Conservation (phyloP, 2,888 invertebrate species). For the Ophonus ardosiacus region DNA sequence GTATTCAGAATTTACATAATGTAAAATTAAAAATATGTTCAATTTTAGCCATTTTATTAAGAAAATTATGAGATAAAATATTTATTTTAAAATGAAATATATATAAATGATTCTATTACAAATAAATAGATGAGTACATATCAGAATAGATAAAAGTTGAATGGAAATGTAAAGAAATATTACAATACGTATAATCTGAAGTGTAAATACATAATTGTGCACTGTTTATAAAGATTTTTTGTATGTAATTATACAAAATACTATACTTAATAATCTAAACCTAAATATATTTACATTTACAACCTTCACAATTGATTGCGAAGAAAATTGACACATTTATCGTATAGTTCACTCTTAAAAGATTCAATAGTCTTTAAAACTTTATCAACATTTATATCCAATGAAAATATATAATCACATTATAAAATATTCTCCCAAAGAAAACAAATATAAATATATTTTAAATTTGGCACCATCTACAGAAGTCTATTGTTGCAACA, state of each 20-base stretch:
- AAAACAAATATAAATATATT: slow-evolving; percentile 46
- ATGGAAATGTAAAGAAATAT: slow-evolving; percentile 25
- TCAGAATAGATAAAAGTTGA: slow-evolving; percentile 8
- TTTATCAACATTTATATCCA: slow-evolving; percentile 56
- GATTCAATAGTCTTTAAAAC: slow-evolving; percentile 53
- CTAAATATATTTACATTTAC: slow-evolving; percentile 60
- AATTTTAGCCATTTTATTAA: not conserved
- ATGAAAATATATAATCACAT: slow-evolving; percentile 41
- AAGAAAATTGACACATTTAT: slow-evolving; percentile 63
- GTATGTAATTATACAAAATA: slow-evolving; percentile 60
- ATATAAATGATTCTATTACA: slow-evolving; percentile 20
- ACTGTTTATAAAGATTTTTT: slow-evolving; percentile 53
- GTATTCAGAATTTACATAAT: too few relatives aligned
- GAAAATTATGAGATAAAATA: slow-evolving; percentile 1
- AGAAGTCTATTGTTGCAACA: slow-evolving; percentile 43
- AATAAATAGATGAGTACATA: slow-evolving; percentile 32
- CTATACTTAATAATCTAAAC: slow-evolving; percentile 59
- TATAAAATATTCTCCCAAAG: slow-evolving; percentile 41
- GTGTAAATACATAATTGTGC: slow-evolving; percentile 61
- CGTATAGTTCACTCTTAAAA: slow-evolving; percentile 61
- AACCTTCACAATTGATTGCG: slow-evolving; percentile 31
- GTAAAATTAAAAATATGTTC: not conserved
- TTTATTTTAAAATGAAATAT: slow-evolving; percentile 7
- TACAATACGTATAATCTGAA: slow-evolving; percentile 35
- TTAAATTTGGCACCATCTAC: slow-evolving; percentile 61